Evolutionary conservation across 2,113 vertebrate genomes (phyloP).

Genomic region (Chlorocebus sabaeus): DNA sequence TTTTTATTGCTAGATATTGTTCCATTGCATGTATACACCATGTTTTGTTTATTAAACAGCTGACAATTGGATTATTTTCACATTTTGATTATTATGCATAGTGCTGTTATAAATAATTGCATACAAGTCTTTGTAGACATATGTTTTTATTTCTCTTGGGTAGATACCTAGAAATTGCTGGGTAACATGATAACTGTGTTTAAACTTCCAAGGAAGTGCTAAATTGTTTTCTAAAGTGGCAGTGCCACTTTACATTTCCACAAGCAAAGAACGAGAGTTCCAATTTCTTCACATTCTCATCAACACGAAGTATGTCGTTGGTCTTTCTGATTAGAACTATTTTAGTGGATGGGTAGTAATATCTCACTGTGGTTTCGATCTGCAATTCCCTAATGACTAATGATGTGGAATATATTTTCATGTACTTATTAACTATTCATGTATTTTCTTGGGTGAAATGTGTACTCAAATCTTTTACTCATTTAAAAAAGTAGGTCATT

Average conservation of each 20-base stretch:
- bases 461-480: neutral
- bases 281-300: neutral
- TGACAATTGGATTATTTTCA: neutral
- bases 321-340: neutral
- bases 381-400: neutral
- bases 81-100: neutral
- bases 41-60: neutral
- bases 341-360: neutral
- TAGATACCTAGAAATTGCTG: neutral
- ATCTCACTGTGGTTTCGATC: neutral
- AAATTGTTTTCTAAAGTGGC: neutral
- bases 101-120: neutral
- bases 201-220: neutral
- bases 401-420: neutral
- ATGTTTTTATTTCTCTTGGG: neutral
- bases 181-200: neutral
- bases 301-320: neutral
- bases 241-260: neutral
- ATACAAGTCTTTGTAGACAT: neutral
- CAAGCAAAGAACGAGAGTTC: neutral
- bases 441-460: neutral
- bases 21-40: neutral
- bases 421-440: neutral
- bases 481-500: neutral
- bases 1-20: neutral